Base-by-base conservation (phyloP, 2,797 vertebrate species). In the Sorex maritimensis region DNA sequence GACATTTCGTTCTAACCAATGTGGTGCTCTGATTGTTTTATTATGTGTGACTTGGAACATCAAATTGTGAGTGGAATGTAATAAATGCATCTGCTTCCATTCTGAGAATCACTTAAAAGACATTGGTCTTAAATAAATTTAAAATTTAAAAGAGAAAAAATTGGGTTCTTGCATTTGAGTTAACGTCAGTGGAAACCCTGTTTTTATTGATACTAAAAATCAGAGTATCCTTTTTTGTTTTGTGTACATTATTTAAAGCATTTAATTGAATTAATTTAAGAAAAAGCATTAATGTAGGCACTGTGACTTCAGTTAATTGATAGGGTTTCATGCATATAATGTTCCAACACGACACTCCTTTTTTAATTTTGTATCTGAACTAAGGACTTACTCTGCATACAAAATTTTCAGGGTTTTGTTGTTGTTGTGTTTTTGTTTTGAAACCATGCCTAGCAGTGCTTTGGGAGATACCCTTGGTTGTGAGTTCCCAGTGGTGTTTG, bases 31-130 rank as follows among this genome's bases (percentile, higher is more conserved):
- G 1, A 1, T 44, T 91, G 41, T 72, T 90, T 78, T 81, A 72
- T 81, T 46, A 2, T 2, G 24, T 74, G 23, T 92, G 30, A 41
- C 11, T 41, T 30, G 72, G 78, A 92, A 63, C 21, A 68, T 75
- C 72, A 69, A 11, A 77, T 78, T 83, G 85, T 24, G 67, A 28
- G 17, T 93, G 38, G 68, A 69, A 83, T 77, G 75, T 73, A 81
- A 81, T 91, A 93, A 61, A 80, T 46, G 14, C 58, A 5, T 1
- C 28, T 79, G 63, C 55, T 44, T 90, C 38, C 92, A 5, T 83
- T 93, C 58, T 86, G 90, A 68, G 49, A 90, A 79, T 63, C 58
- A 69, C 63, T 90, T 79, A 28, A 93, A 94, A 73, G 8, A 12
- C 74, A n/a, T 69, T 63, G 44, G 4, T 88, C 24, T 73, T 91